Evolutionary conservation across 2,113 vertebrate species (phyloP), one percentile per base, ranked within the genome.

Genomic region (Gnathonemus echidnorhynchus): DNA sequence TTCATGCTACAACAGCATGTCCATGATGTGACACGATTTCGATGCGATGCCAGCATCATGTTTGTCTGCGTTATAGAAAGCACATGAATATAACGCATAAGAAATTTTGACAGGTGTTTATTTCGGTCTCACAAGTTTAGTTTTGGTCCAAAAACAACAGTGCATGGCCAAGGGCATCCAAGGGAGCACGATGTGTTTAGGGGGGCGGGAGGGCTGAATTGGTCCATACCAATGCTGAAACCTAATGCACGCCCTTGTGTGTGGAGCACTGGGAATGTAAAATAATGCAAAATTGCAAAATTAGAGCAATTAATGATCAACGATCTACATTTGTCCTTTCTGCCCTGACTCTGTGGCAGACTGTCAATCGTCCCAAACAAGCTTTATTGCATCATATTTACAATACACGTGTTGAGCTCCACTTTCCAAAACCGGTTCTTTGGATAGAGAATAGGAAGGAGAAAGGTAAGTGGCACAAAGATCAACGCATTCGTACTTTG

Each of bases 401-500:
- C 91, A 74, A 90, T 86, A 86, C 89, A 91, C 88, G 89, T 89
- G 92, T 87, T 90, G 87, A 17, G 45, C 62, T 90, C 8, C 74
- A 66, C 35, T 89, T 50, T 46, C 87, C 52, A 0, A 7, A 52
- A 88, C 0, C 45, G 49, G 80, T 6, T 88, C 74, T 86, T 87
- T 92, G 91, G 66, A 90, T 88, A 74, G 85, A 66, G 90, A 62
- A 87, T 58, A 89, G 88, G 89, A 56, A 91, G 83, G 70, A 77
- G 49, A 89, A 91, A 88, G 92, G 93, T 92, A 90, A 92, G 3
- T 92, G 91, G 90, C 89, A 53, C 83, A 93, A 91, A 93, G 92
- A 89, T 91, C 87, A 91, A n/a, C 19, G 11, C 88, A 50, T 58
- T 84, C 90, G 93, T 90, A 93, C 92, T 92, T 92, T 89, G 91